Evolutionary conservation across 2,888 invertebrate genomes (phyloP).

Genomic region (Chymomyza caudatula): DNA sequence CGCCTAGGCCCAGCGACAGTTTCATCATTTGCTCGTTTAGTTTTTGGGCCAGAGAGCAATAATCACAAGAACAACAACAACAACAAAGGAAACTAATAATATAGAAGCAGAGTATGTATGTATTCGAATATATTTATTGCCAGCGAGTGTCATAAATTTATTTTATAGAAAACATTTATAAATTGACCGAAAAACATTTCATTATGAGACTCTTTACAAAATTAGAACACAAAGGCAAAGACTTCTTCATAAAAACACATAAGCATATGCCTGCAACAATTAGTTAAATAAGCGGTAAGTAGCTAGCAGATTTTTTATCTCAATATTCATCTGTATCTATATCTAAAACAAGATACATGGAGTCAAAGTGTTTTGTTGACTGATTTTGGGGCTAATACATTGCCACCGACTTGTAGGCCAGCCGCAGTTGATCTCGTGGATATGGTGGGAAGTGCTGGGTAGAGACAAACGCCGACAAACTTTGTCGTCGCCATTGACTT

Average conservation of each 20-base stretch:
- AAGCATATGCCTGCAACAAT: slow-evolving; percentile 59
- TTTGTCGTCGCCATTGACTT: slow-evolving; percentile 13
- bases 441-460: not conserved
- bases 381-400: slow-evolving; percentile 16
- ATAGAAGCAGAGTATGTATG: not conserved
- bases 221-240: slow-evolving; percentile 42
- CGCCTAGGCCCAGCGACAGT: slow-evolving; percentile 42
- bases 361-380: slow-evolving; percentile 3
- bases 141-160: slow-evolving; percentile 64
- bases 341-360: not conserved
- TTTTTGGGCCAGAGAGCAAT: slow-evolving; percentile 14
- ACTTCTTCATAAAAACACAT: slow-evolving; percentile 26
- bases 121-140: slow-evolving; percentile 52
- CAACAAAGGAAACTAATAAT: slow-evolving; percentile 37
- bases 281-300: slow-evolving; percentile 40
- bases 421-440: not conserved
- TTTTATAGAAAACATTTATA: slow-evolving; percentile 62
- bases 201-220: slow-evolving; percentile 58
- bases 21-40: slow-evolving; percentile 42
- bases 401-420: slow-evolving; percentile 8
- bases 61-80: slow-evolving; percentile 1
- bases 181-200: slow-evolving; percentile 71
- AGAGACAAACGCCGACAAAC: not conserved
- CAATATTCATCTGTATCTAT: not conserved
- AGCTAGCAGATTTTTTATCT: not conserved